Conservation (phyloP, 2,797 vertebrate genomes). For the Salmo trutta region DNA sequence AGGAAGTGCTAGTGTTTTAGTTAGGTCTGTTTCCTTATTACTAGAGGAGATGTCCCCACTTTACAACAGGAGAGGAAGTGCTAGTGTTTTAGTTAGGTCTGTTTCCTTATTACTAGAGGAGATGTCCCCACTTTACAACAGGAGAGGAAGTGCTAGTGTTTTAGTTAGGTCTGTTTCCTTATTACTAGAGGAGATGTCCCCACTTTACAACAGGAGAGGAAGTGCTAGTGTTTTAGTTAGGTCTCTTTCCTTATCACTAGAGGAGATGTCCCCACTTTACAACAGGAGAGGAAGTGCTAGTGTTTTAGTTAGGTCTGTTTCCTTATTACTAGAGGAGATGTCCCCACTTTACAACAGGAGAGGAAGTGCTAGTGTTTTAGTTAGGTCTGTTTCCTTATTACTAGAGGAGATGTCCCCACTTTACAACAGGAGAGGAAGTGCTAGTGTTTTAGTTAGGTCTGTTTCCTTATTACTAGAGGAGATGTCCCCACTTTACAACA, state of each 20-base stretch:
- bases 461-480: neutral
- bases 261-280: conserved; percentile 13
- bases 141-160: conserved; percentile 11
- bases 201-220: conserved; percentile 29
- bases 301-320: neutral
- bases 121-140: conserved; percentile 15
- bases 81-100: neutral
- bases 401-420: neutral
- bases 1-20: conserved; percentile 10
- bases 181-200: neutral
- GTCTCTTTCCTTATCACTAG: neutral
- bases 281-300: conserved; percentile 21
- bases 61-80: conserved; percentile 26
- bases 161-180: neutral
- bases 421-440: conserved; percentile 26
- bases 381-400: neutral
- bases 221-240: conserved; percentile 5
- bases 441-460: neutral
- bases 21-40: no score
- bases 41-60: neutral
- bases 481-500: conserved; percentile 14
- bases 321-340: neutral
- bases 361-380: conserved; percentile 16
- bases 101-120: neutral
- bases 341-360: conserved; percentile 22